Evolutionary conservation across 2,113 vertebrate genomes (phyloP), one percentile per base, ranked within the genome.

Genomic region (Lethenteron camtschaticum): DNA sequence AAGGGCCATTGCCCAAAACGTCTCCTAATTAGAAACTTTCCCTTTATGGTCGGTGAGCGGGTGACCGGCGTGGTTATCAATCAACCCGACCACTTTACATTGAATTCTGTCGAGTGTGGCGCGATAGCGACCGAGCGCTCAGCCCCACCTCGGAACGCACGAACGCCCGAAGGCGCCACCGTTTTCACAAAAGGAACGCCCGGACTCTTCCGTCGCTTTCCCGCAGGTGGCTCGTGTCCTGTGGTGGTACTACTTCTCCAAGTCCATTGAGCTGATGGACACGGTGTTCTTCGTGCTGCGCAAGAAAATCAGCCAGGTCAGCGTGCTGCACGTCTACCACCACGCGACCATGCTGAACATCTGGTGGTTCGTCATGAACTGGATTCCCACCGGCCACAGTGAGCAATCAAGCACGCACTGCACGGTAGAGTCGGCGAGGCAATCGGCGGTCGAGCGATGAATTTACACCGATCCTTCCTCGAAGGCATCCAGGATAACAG

Each of bases 351-450:
- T 99, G 92, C 77, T 86, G 70, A 99, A 89, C 77, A 99, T 99
- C 78, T 99, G 94, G 94, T 99, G 94, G 94, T 96, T 99, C 59
- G 94, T 91, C 73, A 87, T 99, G 87, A 99, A 99, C 84, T 96
- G 88, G 90, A 83, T 96, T 74, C 90, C 92, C 70, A 91, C 89
- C 68, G 94, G 92, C 76, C 92, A 99, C 75, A 89, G 94, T 99
- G 78, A 96, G 91, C 82, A 7, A 68, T 18, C 20, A 20, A 56
- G 68, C 70, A 7, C 16, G 63, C 70, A 68, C 68, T 71, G 16
- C 58, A 41, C 41, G 41, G 41, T 41, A 41, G 41, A 41, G 41
- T 41, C 41, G 4, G 41, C 41, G 41, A 41, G 41, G 41, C 41
- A 1, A 41, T 41, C 6, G 41, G 41, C 41, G 41, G 41, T 41